Evolutionary conservation across 2,113 vertebrate species (phyloP).

Genomic region (Muntiacus reevesi): DNA sequence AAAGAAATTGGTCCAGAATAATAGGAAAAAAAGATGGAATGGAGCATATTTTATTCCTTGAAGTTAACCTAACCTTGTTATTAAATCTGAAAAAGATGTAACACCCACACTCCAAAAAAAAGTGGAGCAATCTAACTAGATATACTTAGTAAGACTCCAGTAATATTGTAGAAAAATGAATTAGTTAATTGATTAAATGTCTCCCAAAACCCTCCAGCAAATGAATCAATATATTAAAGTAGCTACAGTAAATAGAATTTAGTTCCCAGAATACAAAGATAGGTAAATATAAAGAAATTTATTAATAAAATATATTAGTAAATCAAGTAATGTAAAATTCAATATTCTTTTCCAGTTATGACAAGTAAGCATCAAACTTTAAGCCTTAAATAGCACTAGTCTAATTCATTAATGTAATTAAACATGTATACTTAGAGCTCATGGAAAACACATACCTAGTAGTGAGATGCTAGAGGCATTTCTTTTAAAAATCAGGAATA

Average conservation of each 20-base stretch:
- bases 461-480: not conserved
- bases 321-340: conserved; percentile 14
- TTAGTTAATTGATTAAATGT: not conserved
- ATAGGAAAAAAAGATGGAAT: not conserved
- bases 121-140: not conserved
- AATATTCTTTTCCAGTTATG: not conserved
- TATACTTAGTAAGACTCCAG: not conserved
- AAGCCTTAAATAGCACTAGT: not conserved
- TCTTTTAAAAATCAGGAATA: conserved; percentile 28
- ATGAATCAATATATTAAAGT: not conserved
- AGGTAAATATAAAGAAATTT: not conserved
- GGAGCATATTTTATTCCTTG: not conserved
- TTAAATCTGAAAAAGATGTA: not conserved
- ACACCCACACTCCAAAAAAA: not conserved
- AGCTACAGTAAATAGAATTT: not conserved
- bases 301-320: not conserved
- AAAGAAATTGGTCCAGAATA: not conserved
- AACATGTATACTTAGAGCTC: not conserved
- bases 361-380: not conserved
- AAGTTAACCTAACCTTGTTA: not conserved
- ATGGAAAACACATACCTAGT: not conserved
- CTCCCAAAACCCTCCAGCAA: not conserved
- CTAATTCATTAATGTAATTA: not conserved
- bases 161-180: not conserved
- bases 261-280: not conserved